Evolutionary conservation across 2,888 invertebrate species (phyloP), one percentile per base, ranked within the genome.

Genomic region (Linnaemya tessellans): DNA sequence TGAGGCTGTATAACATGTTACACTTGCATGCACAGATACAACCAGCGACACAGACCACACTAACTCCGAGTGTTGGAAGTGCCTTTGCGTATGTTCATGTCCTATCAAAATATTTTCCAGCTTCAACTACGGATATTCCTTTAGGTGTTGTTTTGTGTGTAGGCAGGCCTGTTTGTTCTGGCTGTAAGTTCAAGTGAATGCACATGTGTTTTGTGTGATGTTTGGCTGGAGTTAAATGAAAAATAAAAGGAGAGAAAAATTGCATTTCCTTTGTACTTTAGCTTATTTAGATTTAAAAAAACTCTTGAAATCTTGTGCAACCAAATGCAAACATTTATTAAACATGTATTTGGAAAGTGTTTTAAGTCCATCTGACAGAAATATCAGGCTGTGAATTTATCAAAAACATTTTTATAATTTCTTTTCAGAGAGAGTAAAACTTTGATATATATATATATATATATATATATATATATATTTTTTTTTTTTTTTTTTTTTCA

Each of bases 71-170:
- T 78, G 49, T 25, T 58, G 20, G 43, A 56, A 77, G 7, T 35
- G 43, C 11, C 15, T 75, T 60, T 62, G 73, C 60, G 67, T 78
- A 46, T 71, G 73, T 20, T 38, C 68, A 70, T 80, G 68, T 73
- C 62, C 58, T 25, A 11, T 73, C 30, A 73, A 60, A 80, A 71
- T 46, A 71, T 73, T 80, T 80, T 68, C 67, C 54, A 18, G 60
- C 68, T 68, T 64, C 46, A 80, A 78, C 67, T 80, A 73, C 77
- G 67, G 71, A 80, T 71, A 60, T 62, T 80, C 73, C 62, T 68
- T 49, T 43, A 75, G 79, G 30, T 79, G 18, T 70, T 60, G 71
- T 25, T 56, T 3, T 15, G 20, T 22, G 13, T 15, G 18, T 43
- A 3, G 3, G n/a, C 1, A 18, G 41, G n/a, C 15, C 10, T 20